These are phyloP conservation scores for Cettia cetti DNA, from an alignment of 2,113 vertebrate genomes.

Conservation along the genomic window DNA sequence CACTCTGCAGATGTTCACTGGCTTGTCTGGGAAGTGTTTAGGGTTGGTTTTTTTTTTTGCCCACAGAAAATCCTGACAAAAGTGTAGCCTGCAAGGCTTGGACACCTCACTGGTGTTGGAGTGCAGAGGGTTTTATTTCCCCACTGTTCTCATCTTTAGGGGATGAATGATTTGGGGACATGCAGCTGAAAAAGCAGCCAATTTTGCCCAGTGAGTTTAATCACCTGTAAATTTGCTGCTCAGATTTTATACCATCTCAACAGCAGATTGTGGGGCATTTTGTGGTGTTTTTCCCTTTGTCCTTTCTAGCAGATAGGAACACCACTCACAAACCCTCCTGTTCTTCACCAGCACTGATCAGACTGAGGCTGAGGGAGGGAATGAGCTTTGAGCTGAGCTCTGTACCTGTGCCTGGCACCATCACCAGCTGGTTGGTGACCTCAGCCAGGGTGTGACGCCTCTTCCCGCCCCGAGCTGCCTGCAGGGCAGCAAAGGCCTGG, in stretches of 20 bases:
- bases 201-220: neutral
- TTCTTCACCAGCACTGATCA: no score
- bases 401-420: constrained; percentile 81
- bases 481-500: constrained; percentile 84
- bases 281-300: rapidly evolving
- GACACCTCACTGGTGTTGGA: neutral
- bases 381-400: neutral
- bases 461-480: constrained; percentile 86
- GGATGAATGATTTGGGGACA: neutral
- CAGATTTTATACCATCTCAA: neutral
- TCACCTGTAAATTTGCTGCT: neutral
- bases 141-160: neutral
- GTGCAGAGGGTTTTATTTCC: neutral
- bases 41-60: no score
- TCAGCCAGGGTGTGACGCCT: constrained; percentile 94
- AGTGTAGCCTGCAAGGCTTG: neutral
- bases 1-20: neutral
- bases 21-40: neutral
- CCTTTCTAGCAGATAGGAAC: neutral
- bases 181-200: neutral
- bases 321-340: neutral
- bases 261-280: neutral
- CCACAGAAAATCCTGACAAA: neutral
- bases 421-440: constrained; percentile 86
- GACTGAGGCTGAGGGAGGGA: neutral